Percentiles rank a stretch among this genome's conserved stretches.
Conservation (phyloP, 2,888 invertebrate species). For the Thymelicus acteon region DNA sequence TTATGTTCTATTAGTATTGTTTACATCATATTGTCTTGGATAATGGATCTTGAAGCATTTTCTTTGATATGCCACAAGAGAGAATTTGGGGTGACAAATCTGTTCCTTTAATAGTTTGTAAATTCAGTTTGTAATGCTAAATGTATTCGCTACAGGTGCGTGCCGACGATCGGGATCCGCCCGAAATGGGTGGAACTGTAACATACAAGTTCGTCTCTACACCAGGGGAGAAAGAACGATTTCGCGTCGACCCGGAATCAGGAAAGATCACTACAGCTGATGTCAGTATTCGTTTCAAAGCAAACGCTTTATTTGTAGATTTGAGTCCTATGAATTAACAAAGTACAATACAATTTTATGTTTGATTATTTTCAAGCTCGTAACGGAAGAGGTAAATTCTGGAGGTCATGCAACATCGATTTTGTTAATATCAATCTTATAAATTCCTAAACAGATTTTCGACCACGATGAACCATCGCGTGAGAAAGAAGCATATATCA, state of each 20-base stretch:
- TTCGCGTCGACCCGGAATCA: conserved; percentile 90
- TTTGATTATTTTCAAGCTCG: conserved; percentile 16
- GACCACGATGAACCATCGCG: conserved; percentile 95
- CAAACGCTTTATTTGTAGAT: neutral
- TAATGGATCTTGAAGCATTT: too few species aligned
- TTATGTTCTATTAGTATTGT: too few species aligned
- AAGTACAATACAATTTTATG: neutral
- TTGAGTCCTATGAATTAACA: neutral
- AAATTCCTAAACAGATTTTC: conserved; percentile 84
- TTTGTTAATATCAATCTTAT: conserved; percentile 20
- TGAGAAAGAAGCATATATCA: conserved; percentile 93
- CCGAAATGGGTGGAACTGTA: conserved; percentile 91
- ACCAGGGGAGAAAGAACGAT: conserved; percentile 90
- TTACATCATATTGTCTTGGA: too few species aligned
- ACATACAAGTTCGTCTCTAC: conserved; percentile 93
- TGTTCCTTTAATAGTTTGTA: neutral
- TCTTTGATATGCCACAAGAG: too few species aligned
- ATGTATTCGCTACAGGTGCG: conserved; percentile 80
- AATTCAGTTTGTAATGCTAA: neutral
- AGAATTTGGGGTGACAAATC: too few species aligned
- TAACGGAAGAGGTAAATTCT: conserved; percentile 42
- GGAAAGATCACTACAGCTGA: conserved; percentile 91
- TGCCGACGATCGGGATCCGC: conserved; percentile 90
- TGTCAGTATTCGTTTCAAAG: conserved; percentile 68
- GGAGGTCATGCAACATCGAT: neutral